phyloP scores from a whole-genome alignment of 1,140 invertebrate species.

The Daktulosphaira vitifoliae region DNA sequence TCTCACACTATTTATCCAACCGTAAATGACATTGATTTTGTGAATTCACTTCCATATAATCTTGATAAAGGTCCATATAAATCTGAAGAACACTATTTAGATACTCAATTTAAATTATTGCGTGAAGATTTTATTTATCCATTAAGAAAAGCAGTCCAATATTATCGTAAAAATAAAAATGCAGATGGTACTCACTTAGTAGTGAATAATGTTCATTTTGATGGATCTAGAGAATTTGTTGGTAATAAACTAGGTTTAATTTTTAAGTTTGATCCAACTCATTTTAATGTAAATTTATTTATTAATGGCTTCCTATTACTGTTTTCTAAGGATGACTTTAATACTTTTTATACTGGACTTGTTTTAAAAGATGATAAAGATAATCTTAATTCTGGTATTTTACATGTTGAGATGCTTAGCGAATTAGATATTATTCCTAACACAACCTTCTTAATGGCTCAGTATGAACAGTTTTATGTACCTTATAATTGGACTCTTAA shows the following conservation, averaged over 20 bases:
- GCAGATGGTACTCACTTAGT: background rate
- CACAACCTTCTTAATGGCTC: constrained; percentile 50
- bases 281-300: constrained; percentile 16
- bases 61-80: constrained; percentile 45
- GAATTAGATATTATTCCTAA: constrained; percentile 42
- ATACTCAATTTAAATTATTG: constrained; percentile 51
- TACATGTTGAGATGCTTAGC: constrained; percentile 33
- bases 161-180: constrained; percentile 23
- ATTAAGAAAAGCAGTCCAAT: constrained; percentile 34
- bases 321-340: constrained; percentile 26
- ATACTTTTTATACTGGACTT: constrained; percentile 43
- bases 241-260: constrained; percentile 24
- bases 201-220: constrained; percentile 6
- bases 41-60: constrained; percentile 12
- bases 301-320: constrained; percentile 15
- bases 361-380: constrained; percentile 44
- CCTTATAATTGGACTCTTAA: constrained; percentile 57
- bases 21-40: constrained; percentile 22
- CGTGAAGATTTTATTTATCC: constrained; percentile 47
- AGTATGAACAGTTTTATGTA: constrained; percentile 58
- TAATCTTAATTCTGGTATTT: constrained; percentile 7
- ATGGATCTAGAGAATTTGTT: constrained; percentile 25
- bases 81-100: constrained; percentile 48
- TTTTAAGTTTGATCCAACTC: constrained; percentile 4
- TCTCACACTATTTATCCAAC: constrained; percentile 13